Evolutionary conservation across 2,888 invertebrate species (phyloP), one percentile per base, ranked within the genome.

Genomic region (Byasa hedistus): DNA sequence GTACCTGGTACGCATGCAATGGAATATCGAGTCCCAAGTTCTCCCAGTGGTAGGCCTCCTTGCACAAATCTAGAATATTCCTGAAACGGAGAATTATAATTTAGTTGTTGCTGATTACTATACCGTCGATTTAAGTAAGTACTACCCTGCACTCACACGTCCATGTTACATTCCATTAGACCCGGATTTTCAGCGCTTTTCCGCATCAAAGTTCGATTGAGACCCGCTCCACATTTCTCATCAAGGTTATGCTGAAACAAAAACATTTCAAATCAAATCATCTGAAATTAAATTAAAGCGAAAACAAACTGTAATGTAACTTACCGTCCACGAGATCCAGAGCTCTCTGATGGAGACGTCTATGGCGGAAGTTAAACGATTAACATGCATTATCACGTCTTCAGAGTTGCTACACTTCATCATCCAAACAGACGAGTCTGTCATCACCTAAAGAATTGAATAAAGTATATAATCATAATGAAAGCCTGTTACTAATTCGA

Each of bases 101-200:
- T 48, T n/a, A 19, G 4, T 48, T n/a, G 8, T n/a, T 19, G 5
- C 48, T 48, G 15, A 12, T 39, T 15, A 39, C 15, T 12, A 39
- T 15, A 39, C 15, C 39, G 39, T 1, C 15, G 39, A 39, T 15
- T 3, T 15, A 39, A 4, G 3, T 15, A 15, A 39, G 12, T 1
- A 39, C 3, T 2, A 12, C 39, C 12, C 23, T 61, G 21, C 23
- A 78, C 86, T 82, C 81, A 95, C 95, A 93, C 93, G 81, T 97
- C 96, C 72, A 97, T 95, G 81, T 97, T 97, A 80, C 95, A 95
- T 80, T 96, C 95, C 69, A 97, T 81, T 58, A 96, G 86, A 0
- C 95, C 95, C 22, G 93, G 93, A 64, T 93, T 92, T 5, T 88
- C 87, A 22, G 84, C 79, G 78, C 95, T 96, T 69, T 94, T 94